phyloP scores from a whole-genome alignment of 2,888 invertebrate genomes.

The Criorhina ranunculi region DNA sequence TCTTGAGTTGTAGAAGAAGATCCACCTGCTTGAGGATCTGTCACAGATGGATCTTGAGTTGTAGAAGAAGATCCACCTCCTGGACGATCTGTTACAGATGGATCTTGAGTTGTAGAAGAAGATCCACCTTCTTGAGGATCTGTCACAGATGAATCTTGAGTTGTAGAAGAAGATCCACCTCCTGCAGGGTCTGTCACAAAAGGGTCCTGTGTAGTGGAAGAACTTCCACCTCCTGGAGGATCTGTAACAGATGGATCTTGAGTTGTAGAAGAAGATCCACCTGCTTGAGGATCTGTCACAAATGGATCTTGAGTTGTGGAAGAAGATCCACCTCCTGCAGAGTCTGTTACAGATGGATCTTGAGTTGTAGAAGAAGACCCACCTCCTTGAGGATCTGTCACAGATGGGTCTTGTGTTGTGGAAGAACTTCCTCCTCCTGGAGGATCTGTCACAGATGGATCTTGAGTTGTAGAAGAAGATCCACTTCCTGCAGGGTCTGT shows the following conservation, averaged over 20 bases:
- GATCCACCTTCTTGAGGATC: too few species aligned
- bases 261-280: slow-evolving; percentile 3
- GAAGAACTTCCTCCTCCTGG: slow-evolving; percentile 4
- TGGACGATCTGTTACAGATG: background rate
- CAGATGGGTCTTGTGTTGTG: background rate
- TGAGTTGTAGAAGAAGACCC: background rate
- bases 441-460: background rate
- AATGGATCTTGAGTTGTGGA: background rate
- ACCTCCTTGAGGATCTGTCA: background rate
- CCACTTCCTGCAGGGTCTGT: background rate
- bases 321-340: slow-evolving; percentile 1
- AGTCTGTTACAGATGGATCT: background rate
- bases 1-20: background rate
- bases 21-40: background rate
- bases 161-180: slow-evolving; percentile 1
- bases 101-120: too few species aligned
- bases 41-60: background rate
- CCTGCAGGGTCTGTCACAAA: background rate
- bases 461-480: background rate
- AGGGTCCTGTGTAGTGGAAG: background rate
- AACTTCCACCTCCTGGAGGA: background rate
- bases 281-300: background rate
- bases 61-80: background rate
- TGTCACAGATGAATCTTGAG: background rate
- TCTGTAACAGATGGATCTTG: background rate